Evolutionary conservation across 2,797 vertebrate species (phyloP), one percentile per base, ranked within the genome.

Genomic region (Notolabrus celidotus): DNA sequence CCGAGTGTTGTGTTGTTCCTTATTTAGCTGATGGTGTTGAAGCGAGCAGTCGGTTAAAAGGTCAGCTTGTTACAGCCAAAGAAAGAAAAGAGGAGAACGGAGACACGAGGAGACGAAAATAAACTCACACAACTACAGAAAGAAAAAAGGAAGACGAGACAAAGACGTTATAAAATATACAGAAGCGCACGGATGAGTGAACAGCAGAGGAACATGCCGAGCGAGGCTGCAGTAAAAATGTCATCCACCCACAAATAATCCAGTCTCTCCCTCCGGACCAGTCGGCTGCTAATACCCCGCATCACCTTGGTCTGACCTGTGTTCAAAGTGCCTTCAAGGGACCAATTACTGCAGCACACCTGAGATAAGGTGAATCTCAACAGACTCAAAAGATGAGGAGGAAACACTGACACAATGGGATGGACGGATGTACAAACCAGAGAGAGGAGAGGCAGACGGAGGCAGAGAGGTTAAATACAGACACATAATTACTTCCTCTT

Each of bases 1-100:
- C 64, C 27, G 56, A 43, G 1, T 11, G 46, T 31, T 49, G 45
- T 58, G 19, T 33, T 68, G 15, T 43, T 74, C 54, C 47, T 69
- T 38, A 74, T 84, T 75, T 59, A 16, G 43, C 74, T 71, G 70
- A 70, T 50, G 63, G 72, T 68, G 66, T 42, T 66, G 49, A 76
- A 74, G 45, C 52, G 10, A 8, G 11, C 31, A 22, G 31, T 64
- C 69, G 53, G 25, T 62, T 42, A 10, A 79, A 82, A 86, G 70
- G 82, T 83, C 73, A 65, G 29, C 41, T 46, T 46, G n/a, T 65
- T 46, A 34, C 12, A 67, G 50, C 39, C n/a, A 55, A 34, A 23
- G 14, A 61, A 14, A 43, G 50, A 52, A 12, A 59, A 6, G 20
- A 52, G 29, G 29, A 3, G 53, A 25, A 16, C 7, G 0, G 33